Evolutionary conservation across 2,797 vertebrate genomes (phyloP), one percentile per base, ranked within the genome.

Genomic region (Pipistrellus kuhlii): DNA sequence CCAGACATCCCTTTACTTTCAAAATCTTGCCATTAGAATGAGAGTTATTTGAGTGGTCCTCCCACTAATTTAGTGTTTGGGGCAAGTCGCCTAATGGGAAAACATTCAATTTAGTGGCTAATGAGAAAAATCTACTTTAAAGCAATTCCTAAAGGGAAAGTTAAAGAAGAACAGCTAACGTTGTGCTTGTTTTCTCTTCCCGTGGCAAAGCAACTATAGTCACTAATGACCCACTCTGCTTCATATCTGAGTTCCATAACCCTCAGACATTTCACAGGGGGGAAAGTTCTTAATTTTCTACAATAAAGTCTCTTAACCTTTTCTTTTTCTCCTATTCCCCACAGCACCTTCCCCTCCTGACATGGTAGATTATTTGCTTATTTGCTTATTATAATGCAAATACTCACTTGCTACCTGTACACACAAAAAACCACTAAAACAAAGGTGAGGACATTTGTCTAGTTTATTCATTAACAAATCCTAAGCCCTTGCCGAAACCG

Each of bases 91-190:
- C 85, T 92, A 57, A 20, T 82, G 80, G 83, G 88, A 94, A 95
- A 94, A 94, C 72, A 84, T 96, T 95, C 71, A 78, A 84, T 96
- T 90, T 92, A 76, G 85, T 92, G 71, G 91, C 30, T 96, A 92
- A 87, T 92, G 90, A 95, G 88, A 95, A 96, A 95, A 95, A 96
- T 89, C 88, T 86, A 32, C 85, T 88, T 93, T 76, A 86, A 95
- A 94, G 53, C 20, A 90, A 94, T 15, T 93, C 78, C 86, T 73
- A n/a, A 64, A 96, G 38, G 83, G 90, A 94, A 64, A 4, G 38
- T 88, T 91, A 41, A 23, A 83, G 75, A 80, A 84, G 77, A 95
- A 81, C 53, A 88, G 69, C 41, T 77, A 57, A 30, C 51, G n/a
- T 82, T 81, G 30, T 72, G 64, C 66, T 64, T 59, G 23, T 64